phyloP scores from a whole-genome alignment of 2,113 vertebrate genomes.

The Myanophis thanlyinensis region DNA sequence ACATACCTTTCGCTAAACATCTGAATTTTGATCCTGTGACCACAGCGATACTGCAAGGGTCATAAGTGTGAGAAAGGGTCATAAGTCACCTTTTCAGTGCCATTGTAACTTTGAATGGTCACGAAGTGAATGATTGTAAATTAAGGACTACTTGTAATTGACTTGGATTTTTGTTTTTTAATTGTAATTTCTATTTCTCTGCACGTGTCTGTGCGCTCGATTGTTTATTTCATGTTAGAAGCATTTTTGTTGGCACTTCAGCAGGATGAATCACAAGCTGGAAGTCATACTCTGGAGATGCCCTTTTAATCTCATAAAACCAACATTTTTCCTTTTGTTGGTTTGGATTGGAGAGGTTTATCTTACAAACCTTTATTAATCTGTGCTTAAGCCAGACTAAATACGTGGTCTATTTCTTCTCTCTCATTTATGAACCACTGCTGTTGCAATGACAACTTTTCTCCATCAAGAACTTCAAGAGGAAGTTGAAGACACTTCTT shows the following conservation, averaged over 20 bases:
- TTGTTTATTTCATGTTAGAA: neutral
- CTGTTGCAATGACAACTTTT: neutral
- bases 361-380: neutral
- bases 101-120: neutral
- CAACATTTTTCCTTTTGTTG: neutral
- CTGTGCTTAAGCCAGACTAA: neutral
- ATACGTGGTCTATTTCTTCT: neutral
- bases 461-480: conserved; percentile 16
- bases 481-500: fast-evolving
- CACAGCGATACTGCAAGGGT: too few relatives aligned
- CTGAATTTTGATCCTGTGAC: neutral
- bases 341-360: neutral
- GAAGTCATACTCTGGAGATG: neutral
- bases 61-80: neutral
- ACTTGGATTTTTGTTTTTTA: neutral
- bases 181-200: neutral
- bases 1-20: neutral
- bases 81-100: neutral
- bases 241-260: neutral
- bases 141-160: neutral
- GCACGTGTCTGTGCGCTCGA: neutral
- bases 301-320: neutral
- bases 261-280: neutral
- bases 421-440: neutral
- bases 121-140: neutral